Percentiles rank a stretch among this genome's conserved stretches.
These are phyloP conservation scores for Eumacrocentrus americanus DNA, from an alignment of 2,888 invertebrate species.

Conservation along the genomic window DNA sequence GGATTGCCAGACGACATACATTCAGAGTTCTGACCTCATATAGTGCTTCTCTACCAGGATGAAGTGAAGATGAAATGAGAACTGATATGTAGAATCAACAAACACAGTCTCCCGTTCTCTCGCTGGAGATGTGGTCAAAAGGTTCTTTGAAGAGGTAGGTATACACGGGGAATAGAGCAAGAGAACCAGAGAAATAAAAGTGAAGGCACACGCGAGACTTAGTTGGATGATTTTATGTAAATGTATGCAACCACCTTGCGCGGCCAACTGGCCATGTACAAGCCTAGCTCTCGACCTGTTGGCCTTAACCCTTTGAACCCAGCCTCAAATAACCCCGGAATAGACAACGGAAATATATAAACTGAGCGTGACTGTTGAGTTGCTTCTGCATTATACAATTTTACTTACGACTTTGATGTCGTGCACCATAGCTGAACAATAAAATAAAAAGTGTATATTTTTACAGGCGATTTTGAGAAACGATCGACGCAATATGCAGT, in stretches of 20 bases:
- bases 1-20: no score
- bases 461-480: constrained; percentile 15
- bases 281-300: constrained; percentile 35
- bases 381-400: neutral
- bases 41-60: no score
- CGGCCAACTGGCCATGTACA: constrained; percentile 27
- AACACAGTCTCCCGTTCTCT: no score
- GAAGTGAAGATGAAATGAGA: no score
- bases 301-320: constrained; percentile 46
- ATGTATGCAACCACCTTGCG: constrained; percentile 47
- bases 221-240: constrained; percentile 41
- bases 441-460: neutral
- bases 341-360: neutral
- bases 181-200: no score
- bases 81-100: no score
- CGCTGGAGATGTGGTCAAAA: no score
- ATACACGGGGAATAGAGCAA: neutral
- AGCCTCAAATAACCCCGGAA: constrained; percentile 32
- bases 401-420: neutral
- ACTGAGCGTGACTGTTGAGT: neutral
- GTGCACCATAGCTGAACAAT: neutral
- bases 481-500: constrained; percentile 49
- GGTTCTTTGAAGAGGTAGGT: no score
- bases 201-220: neutral
- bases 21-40: no score